phyloP scores from a whole-genome alignment of 2,113 vertebrate genomes.

The human (Homo sapiens) region DNA sequence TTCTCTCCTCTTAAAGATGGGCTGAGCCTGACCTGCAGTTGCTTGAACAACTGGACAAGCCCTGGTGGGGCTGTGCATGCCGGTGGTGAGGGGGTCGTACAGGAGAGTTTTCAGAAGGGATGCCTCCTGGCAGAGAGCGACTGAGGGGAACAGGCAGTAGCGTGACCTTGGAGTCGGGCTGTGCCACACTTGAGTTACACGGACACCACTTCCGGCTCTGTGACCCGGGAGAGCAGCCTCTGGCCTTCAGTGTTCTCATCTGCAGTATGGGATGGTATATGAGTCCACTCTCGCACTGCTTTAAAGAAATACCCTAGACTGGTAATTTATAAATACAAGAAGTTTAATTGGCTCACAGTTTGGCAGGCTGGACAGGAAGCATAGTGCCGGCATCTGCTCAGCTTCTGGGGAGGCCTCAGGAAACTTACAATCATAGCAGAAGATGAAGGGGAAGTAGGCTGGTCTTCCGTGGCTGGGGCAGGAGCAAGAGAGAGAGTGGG shows the following conservation, averaged over 20 bases:
- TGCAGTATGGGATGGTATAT: background rate
- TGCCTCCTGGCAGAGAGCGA: accelerated
- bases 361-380: too few species aligned
- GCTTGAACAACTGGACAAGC: background rate
- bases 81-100: too few species aligned
- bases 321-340: too few species aligned
- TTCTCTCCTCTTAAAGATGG: background rate
- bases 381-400: too few species aligned
- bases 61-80: accelerated
- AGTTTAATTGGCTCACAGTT: too few species aligned
- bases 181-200: background rate
- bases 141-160: background rate
- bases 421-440: too few species aligned
- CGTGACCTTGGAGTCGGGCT: background rate
- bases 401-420: too few species aligned
- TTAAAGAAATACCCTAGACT: too few species aligned
- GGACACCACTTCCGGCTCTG: accelerated
- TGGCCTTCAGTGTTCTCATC: background rate
- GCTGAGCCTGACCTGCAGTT: accelerated
- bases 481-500: too few species aligned
- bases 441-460: too few species aligned
- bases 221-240: background rate
- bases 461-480: too few species aligned
- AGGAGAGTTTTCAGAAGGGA: background rate
- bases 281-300: too few species aligned